Percentiles rank a stretch among this genome's conserved stretches.
These are phyloP conservation scores for Eonycteris spelaea DNA, from an alignment of 2,113 vertebrate genomes.

Conservation along the genomic window DNA sequence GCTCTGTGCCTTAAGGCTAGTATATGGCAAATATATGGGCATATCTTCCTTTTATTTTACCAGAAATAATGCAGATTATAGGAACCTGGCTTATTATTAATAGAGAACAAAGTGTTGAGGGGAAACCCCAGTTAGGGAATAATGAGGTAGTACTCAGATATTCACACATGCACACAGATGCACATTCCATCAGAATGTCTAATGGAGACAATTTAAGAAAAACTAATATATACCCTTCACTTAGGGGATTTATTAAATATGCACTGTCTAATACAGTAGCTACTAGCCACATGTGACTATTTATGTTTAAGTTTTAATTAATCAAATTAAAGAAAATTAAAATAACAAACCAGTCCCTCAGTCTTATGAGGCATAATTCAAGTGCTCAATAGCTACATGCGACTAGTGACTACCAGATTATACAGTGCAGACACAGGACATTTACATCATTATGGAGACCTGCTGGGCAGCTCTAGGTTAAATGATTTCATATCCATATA, in stretches of 20 bases:
- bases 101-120: neutral
- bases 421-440: neutral
- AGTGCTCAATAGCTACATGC: neutral
- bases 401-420: neutral
- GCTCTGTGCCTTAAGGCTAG: neutral
- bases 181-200: neutral
- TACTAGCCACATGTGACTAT: neutral
- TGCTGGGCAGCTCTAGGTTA: neutral
- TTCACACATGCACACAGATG: neutral
- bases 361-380: neutral
- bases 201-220: neutral
- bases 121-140: neutral
- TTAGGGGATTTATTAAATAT: constrained; percentile 9
- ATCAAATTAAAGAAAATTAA: neutral
- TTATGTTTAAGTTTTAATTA: constrained; percentile 32
- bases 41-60: neutral
- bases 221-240: neutral
- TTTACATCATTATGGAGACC: neutral
- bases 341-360: neutral
- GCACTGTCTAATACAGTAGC: neutral
- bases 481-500: neutral
- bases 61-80: neutral
- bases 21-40: neutral
- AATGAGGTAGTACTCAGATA: neutral
- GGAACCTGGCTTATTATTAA: neutral